Base-by-base conservation (phyloP, 2,797 vertebrate genomes). In the Arnoldichthys spilopterus region DNA sequence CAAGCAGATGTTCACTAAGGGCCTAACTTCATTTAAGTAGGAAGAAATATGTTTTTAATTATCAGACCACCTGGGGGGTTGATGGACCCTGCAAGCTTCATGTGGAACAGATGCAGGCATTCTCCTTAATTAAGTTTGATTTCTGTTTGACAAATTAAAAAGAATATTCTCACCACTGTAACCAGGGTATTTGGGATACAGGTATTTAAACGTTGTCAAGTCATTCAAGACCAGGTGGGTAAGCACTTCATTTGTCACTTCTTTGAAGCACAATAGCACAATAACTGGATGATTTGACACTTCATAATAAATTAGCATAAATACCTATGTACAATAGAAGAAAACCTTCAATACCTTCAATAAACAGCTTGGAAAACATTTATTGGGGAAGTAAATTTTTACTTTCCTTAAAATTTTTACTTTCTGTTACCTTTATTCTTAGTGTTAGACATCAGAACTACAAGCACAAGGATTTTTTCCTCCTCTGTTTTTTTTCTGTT, bases 1-100 rank as follows among this genome's bases (percentile, higher is more conserved):
- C 81, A 81, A 84, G 72, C 85, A 86, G 85, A 84, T 86, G 85
- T 84, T 83, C 66, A 54, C 62, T 59, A 59, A 84, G 80, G 78
- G 78, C 80, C 80, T 68, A 86, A 83, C 85, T 84, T 86, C 85
- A 86, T 86, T 86, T 86, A 86, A 86, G 83, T 81, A 79, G 81
- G 82, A 84, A 84, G 85, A 86, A 86, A 86, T 84, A 93, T 91
- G 87, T 91, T 91, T 92, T 92, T 90, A 91, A 93, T 93, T 93
- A 92, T 90, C 86, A 85, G 71, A 84, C 91, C 91, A 92, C 91
- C 92, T 93, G 91, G 91, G 86, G 83, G 82, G 68, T 82, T 81
- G 80, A 82, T 84, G 84, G 86, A 85, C 86, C 86, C 78, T 82
- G 78, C 80, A 79, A 85, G 77, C 80, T 84, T 82, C 79, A 79